Percentiles rank a stretch among this genome's conserved stretches.
Conservation (phyloP, 2,113 vertebrate genomes). For the Tretioscincus oriximinensis region DNA sequence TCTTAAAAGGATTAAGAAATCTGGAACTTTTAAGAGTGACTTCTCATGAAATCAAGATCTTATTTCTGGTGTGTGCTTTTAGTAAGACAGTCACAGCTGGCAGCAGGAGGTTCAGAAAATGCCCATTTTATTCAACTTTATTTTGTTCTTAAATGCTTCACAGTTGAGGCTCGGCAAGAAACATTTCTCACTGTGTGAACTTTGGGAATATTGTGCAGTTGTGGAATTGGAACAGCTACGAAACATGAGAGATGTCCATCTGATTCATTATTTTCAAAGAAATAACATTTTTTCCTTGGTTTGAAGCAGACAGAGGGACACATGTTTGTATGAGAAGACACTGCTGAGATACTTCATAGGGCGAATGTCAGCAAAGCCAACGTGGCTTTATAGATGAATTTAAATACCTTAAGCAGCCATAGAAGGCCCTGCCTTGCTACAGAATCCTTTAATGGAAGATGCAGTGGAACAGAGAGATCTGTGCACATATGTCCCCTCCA, state of each 20-base stretch:
- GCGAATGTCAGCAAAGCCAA: neutral
- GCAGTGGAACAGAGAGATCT: neutral
- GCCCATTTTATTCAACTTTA: slow-evolving; percentile 54
- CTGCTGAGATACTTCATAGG: neutral
- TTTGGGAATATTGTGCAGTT: slow-evolving; percentile 42
- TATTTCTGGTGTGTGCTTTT: slow-evolving; percentile 32
- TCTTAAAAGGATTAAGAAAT: neutral
- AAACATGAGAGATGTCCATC: slow-evolving; percentile 2
- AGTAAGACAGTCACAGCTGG: slow-evolving; percentile 18
- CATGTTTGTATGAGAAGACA: neutral
- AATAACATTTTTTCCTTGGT: slow-evolving; percentile 15
- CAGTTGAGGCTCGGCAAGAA: slow-evolving; percentile 44
- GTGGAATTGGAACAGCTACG: slow-evolving; percentile 24
- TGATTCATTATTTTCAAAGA: slow-evolving; percentile 31
- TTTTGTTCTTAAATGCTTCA: slow-evolving; percentile 40
- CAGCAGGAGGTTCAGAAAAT: slow-evolving; percentile 25
- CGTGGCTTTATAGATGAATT: neutral
- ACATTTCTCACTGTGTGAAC: slow-evolving; percentile 40
- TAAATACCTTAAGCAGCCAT: neutral
- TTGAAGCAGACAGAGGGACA: neutral
- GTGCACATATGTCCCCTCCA: neutral
- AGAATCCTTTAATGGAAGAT: neutral
- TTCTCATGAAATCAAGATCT: slow-evolving; percentile 20
- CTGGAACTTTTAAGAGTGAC: slow-evolving; percentile 9
- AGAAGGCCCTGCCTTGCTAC: neutral